phyloP scores from a whole-genome alignment of 1,140 invertebrate genomes.

The Aleiodes sp. region DNA sequence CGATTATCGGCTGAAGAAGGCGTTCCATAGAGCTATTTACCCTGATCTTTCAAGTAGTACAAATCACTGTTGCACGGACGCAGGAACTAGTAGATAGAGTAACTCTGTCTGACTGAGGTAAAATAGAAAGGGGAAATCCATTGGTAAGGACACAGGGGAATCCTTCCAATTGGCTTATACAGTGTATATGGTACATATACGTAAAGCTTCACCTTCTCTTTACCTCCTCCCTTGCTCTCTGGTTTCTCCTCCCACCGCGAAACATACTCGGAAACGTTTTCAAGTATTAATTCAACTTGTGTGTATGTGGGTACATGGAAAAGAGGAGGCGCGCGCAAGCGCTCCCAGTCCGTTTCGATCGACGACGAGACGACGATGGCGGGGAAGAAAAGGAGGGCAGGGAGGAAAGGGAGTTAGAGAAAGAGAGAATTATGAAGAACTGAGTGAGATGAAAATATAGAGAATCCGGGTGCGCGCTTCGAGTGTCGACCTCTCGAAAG shows the following conservation, averaged over 20 bases:
- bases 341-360: slow-evolving; percentile 26
- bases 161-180: neutral
- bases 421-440: neutral
- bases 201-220: too few relatives aligned
- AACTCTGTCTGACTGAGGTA: neutral
- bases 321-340: slow-evolving; percentile 8
- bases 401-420: too few relatives aligned
- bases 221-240: neutral
- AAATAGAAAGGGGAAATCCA: neutral
- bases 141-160: neutral
- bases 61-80: slow-evolving; percentile 1
- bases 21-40: slow-evolving; percentile 9
- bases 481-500: slow-evolving; percentile 31
- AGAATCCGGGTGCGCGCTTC: slow-evolving; percentile 22
- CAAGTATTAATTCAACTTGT: slow-evolving; percentile 1
- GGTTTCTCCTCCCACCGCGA: neutral
- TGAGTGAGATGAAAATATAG: neutral
- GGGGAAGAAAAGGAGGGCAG: neutral
- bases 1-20: neutral
- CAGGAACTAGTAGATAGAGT: neutral
- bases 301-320: neutral
- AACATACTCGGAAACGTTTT: slow-evolving; percentile 1
- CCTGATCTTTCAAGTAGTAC: slow-evolving; percentile 32
- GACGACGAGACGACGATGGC: slow-evolving; percentile 11
- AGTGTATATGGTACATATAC: too few relatives aligned